phyloP scores from a whole-genome alignment of 2,113 vertebrate genomes.

The Physeter macrocephalus region DNA sequence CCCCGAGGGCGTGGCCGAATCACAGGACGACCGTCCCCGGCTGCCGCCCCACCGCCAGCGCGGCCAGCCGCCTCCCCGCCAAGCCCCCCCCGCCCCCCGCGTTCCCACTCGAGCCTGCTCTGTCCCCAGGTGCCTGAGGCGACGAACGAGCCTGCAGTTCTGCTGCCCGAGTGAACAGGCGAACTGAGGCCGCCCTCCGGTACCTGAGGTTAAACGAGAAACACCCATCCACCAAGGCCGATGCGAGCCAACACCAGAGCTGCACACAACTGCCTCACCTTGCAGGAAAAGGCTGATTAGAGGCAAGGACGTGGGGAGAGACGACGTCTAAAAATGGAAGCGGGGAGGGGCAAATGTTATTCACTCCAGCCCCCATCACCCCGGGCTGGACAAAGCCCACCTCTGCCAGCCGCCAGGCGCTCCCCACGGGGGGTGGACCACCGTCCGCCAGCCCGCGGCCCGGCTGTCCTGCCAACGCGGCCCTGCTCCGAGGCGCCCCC shows the following conservation, averaged over 20 bases:
- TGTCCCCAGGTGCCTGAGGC: neutral
- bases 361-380: neutral
- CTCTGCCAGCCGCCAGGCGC: neutral
- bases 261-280: neutral
- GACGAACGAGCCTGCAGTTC: neutral
- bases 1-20: too few species aligned
- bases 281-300: neutral
- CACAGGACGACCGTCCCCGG: too few species aligned
- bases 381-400: neutral
- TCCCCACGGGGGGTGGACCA: fast-evolving
- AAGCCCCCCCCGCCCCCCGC: too few species aligned
- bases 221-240: neutral
- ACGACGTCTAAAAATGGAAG: neutral
- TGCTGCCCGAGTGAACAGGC: neutral
- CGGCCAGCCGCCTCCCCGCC: neutral
- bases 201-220: neutral
- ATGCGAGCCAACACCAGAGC: neutral
- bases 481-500: too few species aligned
- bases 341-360: too few species aligned
- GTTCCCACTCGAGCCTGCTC: neutral
- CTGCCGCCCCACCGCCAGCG: too few species aligned
- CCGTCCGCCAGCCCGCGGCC: too few species aligned
- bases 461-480: too few species aligned
- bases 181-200: neutral
- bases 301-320: neutral